phyloP scores from a whole-genome alignment of 2,888 invertebrate species.

The Boloria selene region DNA sequence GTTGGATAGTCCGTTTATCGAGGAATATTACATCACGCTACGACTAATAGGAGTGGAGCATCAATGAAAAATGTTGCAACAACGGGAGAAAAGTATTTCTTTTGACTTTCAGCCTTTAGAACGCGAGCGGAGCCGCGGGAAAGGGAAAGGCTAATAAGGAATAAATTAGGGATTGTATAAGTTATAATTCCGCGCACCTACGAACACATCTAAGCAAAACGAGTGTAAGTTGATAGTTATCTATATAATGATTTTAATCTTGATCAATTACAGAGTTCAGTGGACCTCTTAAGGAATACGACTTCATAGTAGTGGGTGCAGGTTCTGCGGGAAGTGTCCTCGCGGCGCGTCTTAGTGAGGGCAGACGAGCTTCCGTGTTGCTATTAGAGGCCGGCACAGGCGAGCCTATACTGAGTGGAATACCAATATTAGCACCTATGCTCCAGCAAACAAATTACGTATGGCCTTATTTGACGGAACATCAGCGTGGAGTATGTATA shows the following conservation, averaged over 20 bases:
- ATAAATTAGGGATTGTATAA: no score
- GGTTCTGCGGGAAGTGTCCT: constrained; percentile 80
- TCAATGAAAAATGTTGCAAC: no score
- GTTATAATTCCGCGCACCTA: no score
- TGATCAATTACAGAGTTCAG: constrained; percentile 60
- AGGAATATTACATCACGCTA: no score
- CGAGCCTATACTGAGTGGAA: constrained; percentile 68
- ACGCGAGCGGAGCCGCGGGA: no score
- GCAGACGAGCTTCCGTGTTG: constrained; percentile 69
- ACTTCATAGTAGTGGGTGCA: constrained; percentile 79
- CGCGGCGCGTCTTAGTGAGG: constrained; percentile 75
- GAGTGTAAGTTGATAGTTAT: no score
- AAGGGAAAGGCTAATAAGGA: no score
- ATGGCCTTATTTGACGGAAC: constrained; percentile 81
- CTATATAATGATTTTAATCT: neutral
- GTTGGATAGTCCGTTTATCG: no score
- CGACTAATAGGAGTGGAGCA: no score
- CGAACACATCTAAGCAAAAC: no score
- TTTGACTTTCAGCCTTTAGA: no score
- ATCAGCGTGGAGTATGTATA: constrained; percentile 77
- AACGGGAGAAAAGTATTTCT: no score
- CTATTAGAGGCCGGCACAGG: constrained; percentile 76
- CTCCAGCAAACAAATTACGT: constrained; percentile 70
- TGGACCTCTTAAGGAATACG: constrained; percentile 66
- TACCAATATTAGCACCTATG: constrained; percentile 70